Evolutionary conservation across 2,797 vertebrate genomes (phyloP).

Genomic region (Coilia nasus): DNA sequence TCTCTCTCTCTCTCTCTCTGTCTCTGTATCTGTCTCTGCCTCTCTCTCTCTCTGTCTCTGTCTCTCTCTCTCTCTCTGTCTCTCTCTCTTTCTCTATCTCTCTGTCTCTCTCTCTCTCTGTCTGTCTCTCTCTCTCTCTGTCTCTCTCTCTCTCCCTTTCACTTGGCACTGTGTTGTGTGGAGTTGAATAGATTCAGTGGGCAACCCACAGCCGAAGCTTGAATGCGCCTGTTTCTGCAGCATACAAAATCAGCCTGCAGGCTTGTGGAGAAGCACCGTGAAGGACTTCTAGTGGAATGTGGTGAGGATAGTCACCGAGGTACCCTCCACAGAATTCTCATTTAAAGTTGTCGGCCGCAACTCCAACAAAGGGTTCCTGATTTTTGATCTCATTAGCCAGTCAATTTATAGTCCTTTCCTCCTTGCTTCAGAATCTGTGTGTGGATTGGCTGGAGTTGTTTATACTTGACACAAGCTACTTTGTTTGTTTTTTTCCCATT

Average conservation of each 20-base stretch:
- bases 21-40: neutral
- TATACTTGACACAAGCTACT: neutral
- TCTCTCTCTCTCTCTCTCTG: neutral
- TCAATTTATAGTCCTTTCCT: neutral
- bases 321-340: neutral
- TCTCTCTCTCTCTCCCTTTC: too few species aligned
- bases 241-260: neutral
- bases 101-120: too few species aligned
- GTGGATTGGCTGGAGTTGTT: conserved; percentile 14
- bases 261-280: neutral
- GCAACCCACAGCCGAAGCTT: neutral
- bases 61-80: too few species aligned
- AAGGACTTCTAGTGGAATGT: neutral
- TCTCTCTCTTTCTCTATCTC: too few species aligned
- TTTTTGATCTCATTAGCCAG: neutral
- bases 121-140: too few species aligned
- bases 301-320: neutral
- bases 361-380: neutral
- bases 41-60: too few species aligned
- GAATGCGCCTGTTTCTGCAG: neutral
- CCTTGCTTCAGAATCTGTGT: neutral
- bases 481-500: neutral
- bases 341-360: neutral
- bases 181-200: neutral
- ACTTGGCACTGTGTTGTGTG: neutral